Evolutionary conservation across 1,140 invertebrate genomes (phyloP).

Genomic region (Lanistes nyassanus): DNA sequence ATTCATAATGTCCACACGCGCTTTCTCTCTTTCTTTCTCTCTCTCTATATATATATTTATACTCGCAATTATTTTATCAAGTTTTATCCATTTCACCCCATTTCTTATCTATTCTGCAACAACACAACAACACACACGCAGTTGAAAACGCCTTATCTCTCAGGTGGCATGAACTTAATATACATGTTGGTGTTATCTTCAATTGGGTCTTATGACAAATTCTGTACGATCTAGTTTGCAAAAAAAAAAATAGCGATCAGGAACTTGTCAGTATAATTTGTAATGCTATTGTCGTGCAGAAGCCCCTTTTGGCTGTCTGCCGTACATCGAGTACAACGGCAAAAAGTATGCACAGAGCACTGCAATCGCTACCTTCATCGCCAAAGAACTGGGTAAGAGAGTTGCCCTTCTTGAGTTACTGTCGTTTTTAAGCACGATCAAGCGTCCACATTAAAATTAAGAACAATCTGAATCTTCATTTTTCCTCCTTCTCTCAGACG

Average conservation of each 20-base stretch:
- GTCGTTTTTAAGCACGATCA: no score
- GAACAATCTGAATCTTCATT: no score
- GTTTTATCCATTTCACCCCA: background rate
- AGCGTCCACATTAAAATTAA: background rate
- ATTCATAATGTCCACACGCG: no score
- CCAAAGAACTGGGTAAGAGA: conserved; percentile 71
- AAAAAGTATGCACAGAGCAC: conserved; percentile 75
- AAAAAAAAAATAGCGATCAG: no score
- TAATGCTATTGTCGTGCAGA: no score
- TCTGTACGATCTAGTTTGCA: background rate
- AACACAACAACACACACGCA: conserved; percentile 7
- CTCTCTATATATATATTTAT: no score
- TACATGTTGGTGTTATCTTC: no score
- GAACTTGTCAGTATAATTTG: no score
- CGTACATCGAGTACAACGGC: conserved; percentile 79
- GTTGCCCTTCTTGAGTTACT: background rate
- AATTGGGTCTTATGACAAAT: background rate
- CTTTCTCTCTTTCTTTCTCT: background rate
- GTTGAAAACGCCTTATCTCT: background rate
- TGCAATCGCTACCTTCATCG: conserved; percentile 79
- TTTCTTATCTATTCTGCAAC: background rate
- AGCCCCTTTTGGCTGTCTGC: conserved; percentile 73
- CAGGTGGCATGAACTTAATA: no score
- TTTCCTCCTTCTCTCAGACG: background rate
- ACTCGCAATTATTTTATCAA: accelerated